phyloP scores from a whole-genome alignment of 2,797 vertebrate species.

The Acrossocheilus fasciatus region DNA sequence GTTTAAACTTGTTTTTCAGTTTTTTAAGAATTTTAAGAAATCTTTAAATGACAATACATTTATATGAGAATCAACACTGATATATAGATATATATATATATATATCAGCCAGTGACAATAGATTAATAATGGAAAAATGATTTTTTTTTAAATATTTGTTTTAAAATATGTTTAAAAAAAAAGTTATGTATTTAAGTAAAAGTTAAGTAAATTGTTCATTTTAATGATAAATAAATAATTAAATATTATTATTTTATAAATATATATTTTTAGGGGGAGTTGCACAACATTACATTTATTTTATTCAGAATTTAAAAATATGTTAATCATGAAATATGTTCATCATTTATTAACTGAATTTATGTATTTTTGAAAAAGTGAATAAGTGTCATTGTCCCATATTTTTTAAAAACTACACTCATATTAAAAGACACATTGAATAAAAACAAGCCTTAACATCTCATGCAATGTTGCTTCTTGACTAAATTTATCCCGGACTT shows the following conservation, averaged over 20 bases:
- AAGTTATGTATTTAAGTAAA: too few species aligned
- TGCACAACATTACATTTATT: background rate
- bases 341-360: background rate
- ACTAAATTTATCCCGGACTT: background rate
- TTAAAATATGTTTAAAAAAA: too few species aligned
- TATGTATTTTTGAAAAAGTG: background rate
- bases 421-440: background rate
- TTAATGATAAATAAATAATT: background rate
- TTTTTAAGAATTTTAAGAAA: background rate
- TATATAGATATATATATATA: too few species aligned
- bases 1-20: background rate
- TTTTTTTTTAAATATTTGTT: too few species aligned
- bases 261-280: background rate
- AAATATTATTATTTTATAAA: background rate
- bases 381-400: too few species aligned
- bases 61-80: background rate
- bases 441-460: background rate
- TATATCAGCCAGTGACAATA: too few species aligned
- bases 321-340: background rate
- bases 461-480: background rate
- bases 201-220: background rate
- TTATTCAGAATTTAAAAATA: background rate
- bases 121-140: too few species aligned
- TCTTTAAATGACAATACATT: background rate
- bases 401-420: background rate